Base-by-base conservation (phyloP, 1,140 invertebrate species). In the Ips typographus region DNA sequence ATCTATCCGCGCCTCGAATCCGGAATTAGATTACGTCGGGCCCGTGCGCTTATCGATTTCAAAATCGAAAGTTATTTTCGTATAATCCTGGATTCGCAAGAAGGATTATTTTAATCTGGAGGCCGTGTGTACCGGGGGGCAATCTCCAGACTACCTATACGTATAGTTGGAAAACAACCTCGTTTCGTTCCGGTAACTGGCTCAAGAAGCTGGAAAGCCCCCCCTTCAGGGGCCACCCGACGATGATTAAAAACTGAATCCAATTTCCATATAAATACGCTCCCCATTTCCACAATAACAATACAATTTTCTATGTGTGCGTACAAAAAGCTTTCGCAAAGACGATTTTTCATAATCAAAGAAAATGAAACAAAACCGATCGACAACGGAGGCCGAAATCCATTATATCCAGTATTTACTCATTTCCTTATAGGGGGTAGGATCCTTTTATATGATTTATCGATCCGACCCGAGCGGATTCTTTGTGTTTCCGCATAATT, bases 11-110 rank as follows among this genome's bases (percentile, higher is more conserved):
- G 65, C 65, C 57, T 59, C 57, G 65, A 68, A 68, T 68, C 58
- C 47, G 56, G 57, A 68, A 68, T 68, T 68, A 60, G 65, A 68
- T 68, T 60, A 60, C 49, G 65, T 37, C 60, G 61, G 60, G 38
- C 41, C 22, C 22, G 60, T 56, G 51, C 37, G 67, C 67, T 69
- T 63, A 69, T 69, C 67, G 67, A 69, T 69, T 63, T 63, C 67
- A 69, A 69, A 69, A 69, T 69, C 67, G 67, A 69, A 69, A 69
- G 67, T 69, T 63, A 69, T 69, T 63, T 69, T 68, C 67, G 67
- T 63, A 22, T 22, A 69, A 63, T 56, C 53, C 59, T 8, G 41
- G 49, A 64, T 62, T 64, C 59, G 67, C 67, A 61, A 49, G 44
- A 49, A 49, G 44, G 44, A 49, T 49, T 49, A 49, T 49, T 49